Percentiles rank a stretch among this genome's conserved stretches.
Evolutionary conservation across 1,140 invertebrate genomes (phyloP).

Genomic region (Hyposmocoma kahamanoa): DNA sequence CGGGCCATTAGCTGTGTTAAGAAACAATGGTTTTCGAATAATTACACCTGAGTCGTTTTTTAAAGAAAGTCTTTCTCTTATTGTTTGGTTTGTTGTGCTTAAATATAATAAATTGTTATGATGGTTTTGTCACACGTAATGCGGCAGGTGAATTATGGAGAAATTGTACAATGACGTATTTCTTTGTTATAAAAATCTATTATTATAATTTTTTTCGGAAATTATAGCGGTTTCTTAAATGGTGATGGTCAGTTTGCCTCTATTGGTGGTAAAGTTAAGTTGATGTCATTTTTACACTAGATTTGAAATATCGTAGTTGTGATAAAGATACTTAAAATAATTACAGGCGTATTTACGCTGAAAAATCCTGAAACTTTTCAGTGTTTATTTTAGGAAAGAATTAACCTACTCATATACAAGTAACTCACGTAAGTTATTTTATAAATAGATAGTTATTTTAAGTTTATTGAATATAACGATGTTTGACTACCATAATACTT

Average conservation of each 20-base stretch:
- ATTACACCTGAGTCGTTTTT: constrained; percentile 48
- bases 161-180: neutral
- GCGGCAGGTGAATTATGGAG: constrained; percentile 50
- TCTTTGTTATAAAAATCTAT: no score
- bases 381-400: no score
- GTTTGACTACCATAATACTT: no score
- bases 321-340: no score
- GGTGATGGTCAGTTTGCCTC: constrained; percentile 11
- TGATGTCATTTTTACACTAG: no score
- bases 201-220: neutral
- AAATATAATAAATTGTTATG: constrained; percentile 58
- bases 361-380: no score
- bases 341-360: no score
- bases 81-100: constrained; percentile 39
- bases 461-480: no score
- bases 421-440: no score
- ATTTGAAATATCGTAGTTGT: no score
- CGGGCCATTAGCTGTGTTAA: constrained; percentile 46
- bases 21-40: constrained; percentile 49
- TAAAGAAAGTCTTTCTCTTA: constrained; percentile 66
- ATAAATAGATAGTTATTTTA: no score
- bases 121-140: constrained; percentile 45
- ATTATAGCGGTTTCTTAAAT: neutral
- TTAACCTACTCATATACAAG: no score
- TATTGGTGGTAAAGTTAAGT: constrained; percentile 14